Evolutionary conservation across 1,140 invertebrate species (phyloP), one percentile per base, ranked within the genome.

Genomic region (Cepaea nemoralis): DNA sequence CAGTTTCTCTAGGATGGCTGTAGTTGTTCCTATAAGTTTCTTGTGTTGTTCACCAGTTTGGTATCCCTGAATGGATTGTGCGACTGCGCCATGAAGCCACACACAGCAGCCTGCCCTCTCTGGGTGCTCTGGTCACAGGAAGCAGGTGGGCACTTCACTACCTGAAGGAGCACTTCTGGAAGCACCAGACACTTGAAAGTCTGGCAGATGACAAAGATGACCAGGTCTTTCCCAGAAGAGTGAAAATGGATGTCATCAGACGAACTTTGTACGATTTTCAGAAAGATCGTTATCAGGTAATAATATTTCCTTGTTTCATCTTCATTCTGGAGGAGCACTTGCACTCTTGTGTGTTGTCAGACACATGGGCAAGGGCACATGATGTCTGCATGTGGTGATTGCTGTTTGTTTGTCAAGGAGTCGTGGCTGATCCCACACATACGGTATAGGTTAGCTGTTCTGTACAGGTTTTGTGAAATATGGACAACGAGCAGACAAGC

Each of bases 41-140:
- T n/a, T n/a, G n/a, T n/a, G n/a, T 66, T 69, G 50, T 83, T 48
- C 79, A 37, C 16, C 75, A 86, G 85, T 81, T 83, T 83, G 85
- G 83, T 48, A 83, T 86, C 42, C 85, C 85, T 16, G 80, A 84
- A 59, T 86, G 85, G 85, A 80, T 86, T 39, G 85, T 86, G 31
- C 59, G 82, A 8, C 67, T 86, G 33, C 82, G 85, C 0, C 85
- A 86, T 74, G 83, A 86, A 37, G 82, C 80, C 6, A 83, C 83
- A 27, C 85, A 86, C 42, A 48, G 70, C 37, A 45, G 80, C 19
- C 40, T 86, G 19, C 85, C 85, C 27, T 71, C 48, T 39, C 55
- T 86, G 19, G 82, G 83, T 67, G 48, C 82, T 22, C 42, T 86
- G 73, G 35, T 50, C n/a, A 70, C 33, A n/a, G 85, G 83, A 22